These are phyloP conservation scores for Hylomyscus alleni DNA, from an alignment of 2,797 vertebrate species.

Conservation along the genomic window DNA sequence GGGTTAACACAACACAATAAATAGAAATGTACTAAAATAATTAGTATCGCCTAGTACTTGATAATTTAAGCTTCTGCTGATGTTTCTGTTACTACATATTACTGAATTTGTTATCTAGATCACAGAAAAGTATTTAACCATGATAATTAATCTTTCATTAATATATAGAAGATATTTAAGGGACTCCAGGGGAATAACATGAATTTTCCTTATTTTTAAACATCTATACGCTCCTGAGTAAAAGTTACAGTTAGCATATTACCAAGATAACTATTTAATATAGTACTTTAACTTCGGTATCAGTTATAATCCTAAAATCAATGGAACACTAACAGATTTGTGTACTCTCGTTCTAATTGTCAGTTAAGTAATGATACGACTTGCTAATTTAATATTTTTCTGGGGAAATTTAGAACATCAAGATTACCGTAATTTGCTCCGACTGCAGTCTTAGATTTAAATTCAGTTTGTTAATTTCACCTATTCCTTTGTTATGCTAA, in stretches of 20 bases:
- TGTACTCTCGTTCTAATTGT: conserved; percentile 4
- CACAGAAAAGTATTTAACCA: neutral
- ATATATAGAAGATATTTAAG: neutral
- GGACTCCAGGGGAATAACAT: neutral
- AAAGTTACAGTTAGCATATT: conserved; percentile 30
- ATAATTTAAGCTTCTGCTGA: neutral
- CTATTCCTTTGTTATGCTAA: conserved; percentile 27
- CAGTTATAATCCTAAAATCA: neutral
- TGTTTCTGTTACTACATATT: neutral
- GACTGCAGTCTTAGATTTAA: conserved; percentile 42
- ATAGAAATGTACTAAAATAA: conserved; percentile 21
- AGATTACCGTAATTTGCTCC: conserved; percentile 39
- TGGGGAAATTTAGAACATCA: neutral
- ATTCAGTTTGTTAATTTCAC: neutral
- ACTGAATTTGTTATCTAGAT: neutral
- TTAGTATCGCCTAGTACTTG: neutral
- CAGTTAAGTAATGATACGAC: neutral
- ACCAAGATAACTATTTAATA: neutral
- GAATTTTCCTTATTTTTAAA: conserved; percentile 18
- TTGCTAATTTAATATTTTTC: conserved; percentile 11
- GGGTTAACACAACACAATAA: neutral
- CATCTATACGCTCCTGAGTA: neutral
- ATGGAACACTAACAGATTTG: neutral
- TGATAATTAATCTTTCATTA: neutral
- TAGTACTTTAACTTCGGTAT: neutral